Percentiles rank a stretch among this genome's conserved stretches.
Conservation (phyloP, 35 echinoderm and acorn worm species). For the Lytechinus pictus region DNA sequence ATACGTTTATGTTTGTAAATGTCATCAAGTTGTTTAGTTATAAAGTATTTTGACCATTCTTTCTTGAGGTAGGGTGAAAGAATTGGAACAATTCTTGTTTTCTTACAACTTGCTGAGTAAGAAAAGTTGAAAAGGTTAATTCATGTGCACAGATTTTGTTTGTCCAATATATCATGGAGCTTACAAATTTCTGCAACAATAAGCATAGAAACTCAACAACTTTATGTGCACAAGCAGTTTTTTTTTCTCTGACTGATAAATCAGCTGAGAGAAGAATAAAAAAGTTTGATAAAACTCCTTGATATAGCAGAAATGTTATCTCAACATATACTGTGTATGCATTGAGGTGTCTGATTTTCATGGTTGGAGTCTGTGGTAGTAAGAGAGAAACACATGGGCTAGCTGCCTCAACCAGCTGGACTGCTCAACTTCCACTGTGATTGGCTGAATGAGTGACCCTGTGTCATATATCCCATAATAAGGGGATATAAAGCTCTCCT, state of each 20-base stretch:
- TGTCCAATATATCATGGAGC: not conserved
- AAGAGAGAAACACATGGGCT: not conserved
- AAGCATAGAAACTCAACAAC: not conserved
- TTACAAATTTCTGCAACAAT: conserved; percentile 14
- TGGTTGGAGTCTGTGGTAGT: not conserved
- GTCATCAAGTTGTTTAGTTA: not conserved
- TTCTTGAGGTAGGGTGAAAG: not conserved
- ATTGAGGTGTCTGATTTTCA: not conserved
- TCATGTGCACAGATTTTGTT: not conserved
- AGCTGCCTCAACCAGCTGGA: conserved; percentile 26
- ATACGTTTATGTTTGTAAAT: not conserved
- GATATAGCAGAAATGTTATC: not conserved
- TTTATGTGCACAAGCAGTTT: not conserved
- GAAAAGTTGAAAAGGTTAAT: conserved; percentile 4
- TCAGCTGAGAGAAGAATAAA: not conserved
- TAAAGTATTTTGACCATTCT: not conserved
- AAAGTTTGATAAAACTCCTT: not conserved
- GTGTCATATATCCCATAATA: conserved; percentile 56
- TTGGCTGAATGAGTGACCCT: conserved; percentile 41
- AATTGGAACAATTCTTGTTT: not conserved
- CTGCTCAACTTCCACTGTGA: conserved; percentile 25
- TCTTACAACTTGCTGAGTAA: not conserved
- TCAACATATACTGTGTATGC: not conserved
- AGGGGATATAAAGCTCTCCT: conserved; percentile 37
- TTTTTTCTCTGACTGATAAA: not conserved